Conservation (phyloP, 1,140 invertebrate species). For the Drosophila guanche region DNA sequence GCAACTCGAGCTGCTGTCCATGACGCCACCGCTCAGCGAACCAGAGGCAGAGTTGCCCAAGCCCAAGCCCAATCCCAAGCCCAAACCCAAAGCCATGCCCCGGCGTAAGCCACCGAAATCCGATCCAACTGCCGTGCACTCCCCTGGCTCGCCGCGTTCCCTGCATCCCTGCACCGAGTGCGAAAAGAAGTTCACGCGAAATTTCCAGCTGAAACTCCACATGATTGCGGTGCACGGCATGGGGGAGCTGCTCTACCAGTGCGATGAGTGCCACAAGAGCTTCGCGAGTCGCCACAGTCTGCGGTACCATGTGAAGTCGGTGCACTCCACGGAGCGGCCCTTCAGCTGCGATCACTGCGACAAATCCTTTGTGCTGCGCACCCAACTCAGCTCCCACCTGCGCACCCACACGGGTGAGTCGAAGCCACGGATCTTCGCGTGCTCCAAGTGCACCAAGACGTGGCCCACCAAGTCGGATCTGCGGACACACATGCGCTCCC, state of each 20-base stretch:
- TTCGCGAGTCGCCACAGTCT: slow-evolving; percentile 77
- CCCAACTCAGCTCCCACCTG: slow-evolving; percentile 83
- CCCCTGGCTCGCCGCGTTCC: slow-evolving; percentile 24
- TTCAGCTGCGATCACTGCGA: slow-evolving; percentile 83
- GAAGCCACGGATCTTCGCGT: slow-evolving; percentile 69
- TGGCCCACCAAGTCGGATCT: slow-evolving; percentile 76
- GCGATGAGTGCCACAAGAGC: slow-evolving; percentile 66
- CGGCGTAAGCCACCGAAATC: not conserved
- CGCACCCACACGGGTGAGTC: slow-evolving; percentile 83
- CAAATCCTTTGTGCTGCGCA: slow-evolving; percentile 84
- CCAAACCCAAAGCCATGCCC: slow-evolving; percentile 20
- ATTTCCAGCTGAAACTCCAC: slow-evolving; percentile 74
- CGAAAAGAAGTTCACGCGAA: slow-evolving; percentile 78
- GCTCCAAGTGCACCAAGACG: slow-evolving; percentile 58
- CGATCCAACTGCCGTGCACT: not conserved
- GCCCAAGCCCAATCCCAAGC: no score
- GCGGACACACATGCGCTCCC: slow-evolving; percentile 76
- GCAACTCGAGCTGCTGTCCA: not conserved
- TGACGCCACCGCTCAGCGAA: not conserved
- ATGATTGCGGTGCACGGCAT: slow-evolving; percentile 71
- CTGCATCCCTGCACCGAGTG: slow-evolving; percentile 64
- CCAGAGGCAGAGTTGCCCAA: not conserved
- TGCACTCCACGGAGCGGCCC: slow-evolving; percentile 84
- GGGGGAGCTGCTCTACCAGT: slow-evolving; percentile 68
- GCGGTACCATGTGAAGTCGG: slow-evolving; percentile 70